Base-by-base conservation (phyloP, 2,113 vertebrate genomes). In the Climacteris rufus region DNA sequence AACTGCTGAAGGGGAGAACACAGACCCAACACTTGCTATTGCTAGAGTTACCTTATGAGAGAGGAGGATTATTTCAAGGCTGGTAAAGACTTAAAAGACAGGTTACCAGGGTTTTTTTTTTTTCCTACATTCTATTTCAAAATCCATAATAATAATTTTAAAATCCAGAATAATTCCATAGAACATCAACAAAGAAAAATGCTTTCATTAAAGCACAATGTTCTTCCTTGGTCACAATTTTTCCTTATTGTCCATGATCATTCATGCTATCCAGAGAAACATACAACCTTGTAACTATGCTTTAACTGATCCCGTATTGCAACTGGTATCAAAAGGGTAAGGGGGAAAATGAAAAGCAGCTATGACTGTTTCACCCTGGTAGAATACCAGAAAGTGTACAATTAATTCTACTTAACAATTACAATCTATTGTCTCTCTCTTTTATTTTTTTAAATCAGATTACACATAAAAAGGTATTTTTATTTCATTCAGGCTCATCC, bases 281-380 rank as follows among this genome's bases (percentile, higher is more conserved):
- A 39, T 22, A 12, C 9, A 70, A 64, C 13, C 77, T 82, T 42
- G 19, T 65, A 79, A 83, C 11, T 57, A 11, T 40, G 11, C 54
- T 95, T 80, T 85, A 89, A n/a, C n/a, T 69, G 39, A 65, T 49
- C 25, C 30, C 69, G 17, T 57, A 65, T 24, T 85, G 18, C 7
- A 54, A 70, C 15, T 31, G 3, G 5, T 40, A 71, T 45, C 11
- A 72, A 65, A 89, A 78, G 6, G 13, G 6, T 5, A 47, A 37
- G 8, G 3, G 2, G 3, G 5, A 10, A 49, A 11, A 47, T 1
- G 2, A 54, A 52, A 49, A 49, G 19, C 10, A 89, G 20, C 9
- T 82, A n/a, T 16, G 15, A 63, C 21, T 60, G 28, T 17, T 77
- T 85, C 39, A 66, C 14, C 7, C 13, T 22, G 4, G 22, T 27